Evolutionary conservation across 2,797 vertebrate genomes (phyloP).

Genomic region (Odontamblyopus lacepedii): DNA sequence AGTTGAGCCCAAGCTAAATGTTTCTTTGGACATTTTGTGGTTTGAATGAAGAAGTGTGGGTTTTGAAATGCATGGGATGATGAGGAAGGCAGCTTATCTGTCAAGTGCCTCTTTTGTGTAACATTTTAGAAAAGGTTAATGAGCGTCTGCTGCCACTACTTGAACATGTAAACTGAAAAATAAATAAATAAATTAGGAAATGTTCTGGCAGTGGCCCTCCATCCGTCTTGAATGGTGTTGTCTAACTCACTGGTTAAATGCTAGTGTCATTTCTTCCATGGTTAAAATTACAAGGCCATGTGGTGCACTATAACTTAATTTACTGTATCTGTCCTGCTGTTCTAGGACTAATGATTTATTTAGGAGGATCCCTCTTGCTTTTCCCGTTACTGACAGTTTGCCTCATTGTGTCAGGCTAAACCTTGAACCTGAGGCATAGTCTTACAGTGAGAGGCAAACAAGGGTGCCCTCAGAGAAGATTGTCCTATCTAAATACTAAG

Average conservation of each 20-base stretch:
- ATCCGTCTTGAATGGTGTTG: not conserved
- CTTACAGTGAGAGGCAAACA: slow-evolving; percentile 74
- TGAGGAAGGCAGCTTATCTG: not conserved
- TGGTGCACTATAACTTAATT: not conserved
- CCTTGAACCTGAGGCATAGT: slow-evolving; percentile 6
- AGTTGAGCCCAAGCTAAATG: too few relatives aligned
- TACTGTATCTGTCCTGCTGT: not conserved
- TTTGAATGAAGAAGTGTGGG: too few relatives aligned
- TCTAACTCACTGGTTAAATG: not conserved
- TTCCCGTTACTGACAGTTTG: slow-evolving; percentile 7
- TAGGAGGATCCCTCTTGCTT: slow-evolving; percentile 12
- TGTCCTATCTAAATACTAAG: slow-evolving; percentile 73
- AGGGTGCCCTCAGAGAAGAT: slow-evolving; percentile 80
- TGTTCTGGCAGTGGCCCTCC: not conserved
- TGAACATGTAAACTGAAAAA: not conserved
- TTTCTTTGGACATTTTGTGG: too few relatives aligned
- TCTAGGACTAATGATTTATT: slow-evolving; percentile 17
- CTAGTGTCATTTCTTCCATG: not conserved
- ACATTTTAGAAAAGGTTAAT: not conserved
- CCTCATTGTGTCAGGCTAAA: slow-evolving; percentile 4
- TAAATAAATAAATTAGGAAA: not conserved
- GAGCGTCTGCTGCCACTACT: not conserved
- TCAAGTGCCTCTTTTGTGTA: not conserved
- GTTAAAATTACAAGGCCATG: not conserved
- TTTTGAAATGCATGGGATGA: too few relatives aligned